Base-by-base conservation (phyloP, 2,888 invertebrate genomes). In the Pelosia muscerda region DNA sequence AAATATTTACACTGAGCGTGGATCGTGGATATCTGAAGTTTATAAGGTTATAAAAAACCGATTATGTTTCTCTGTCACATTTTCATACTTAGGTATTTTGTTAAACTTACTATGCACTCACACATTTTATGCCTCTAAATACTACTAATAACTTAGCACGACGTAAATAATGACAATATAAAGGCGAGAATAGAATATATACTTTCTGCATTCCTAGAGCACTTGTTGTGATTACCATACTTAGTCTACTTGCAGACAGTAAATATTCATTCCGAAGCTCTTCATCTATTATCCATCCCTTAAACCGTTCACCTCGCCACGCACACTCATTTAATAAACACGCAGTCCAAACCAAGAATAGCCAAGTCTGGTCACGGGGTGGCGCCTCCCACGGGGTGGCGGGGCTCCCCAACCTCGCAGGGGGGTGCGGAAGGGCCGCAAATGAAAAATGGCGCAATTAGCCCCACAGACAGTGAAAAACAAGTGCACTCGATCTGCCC, bases 361-460 rank as follows among this genome's bases (percentile, higher is more conserved):
- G 86, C 81, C 81, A 79, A 81, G 87, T 81, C 79, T 78, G 79
- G 78, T 72, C 81, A 76, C 69, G 81, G 78, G 81, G 79, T 75
- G 79, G 77, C 61, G 74, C 72, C 66, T 68, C 71, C 63, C 74
- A 66, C 70, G 72, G 70, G 77, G 71, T 63, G 55, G 19, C 69
- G 73, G 71, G 69, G 71, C 72, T 77, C 81, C 79, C 71, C 73
- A 3, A 38, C 38, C 38, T 15, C 4, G 15, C 38, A 71, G 68
- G 71, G 79, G 77, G 76, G 84, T 77, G 75, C 79, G 84, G 86
- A 83, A 82, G 89, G 89, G 88, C 84, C 87, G 88, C 86, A 88
- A 88, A 91, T 94, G 94, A 95, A 92, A 93, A 94, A 94, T 94
- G 89, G 92, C 88, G 91, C 93, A 93, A 94, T 94, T 95, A 94